Percentiles rank a stretch among this genome's conserved stretches.
phyloP scores from a whole-genome alignment of 2,113 vertebrate species.

The Gasterosteus nipponicus region DNA sequence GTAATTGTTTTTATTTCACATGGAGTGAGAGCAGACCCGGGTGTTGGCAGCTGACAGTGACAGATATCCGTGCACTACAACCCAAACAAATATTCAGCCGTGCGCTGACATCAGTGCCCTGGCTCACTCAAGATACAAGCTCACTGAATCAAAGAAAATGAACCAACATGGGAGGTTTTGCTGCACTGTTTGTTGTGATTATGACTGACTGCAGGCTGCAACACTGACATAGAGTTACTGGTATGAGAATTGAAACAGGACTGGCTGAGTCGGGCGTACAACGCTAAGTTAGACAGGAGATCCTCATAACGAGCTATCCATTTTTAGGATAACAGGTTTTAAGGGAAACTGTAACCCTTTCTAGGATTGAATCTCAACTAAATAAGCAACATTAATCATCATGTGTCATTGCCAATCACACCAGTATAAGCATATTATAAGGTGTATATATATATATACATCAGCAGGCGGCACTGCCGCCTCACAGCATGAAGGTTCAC shows the following conservation, averaged over 20 bases:
- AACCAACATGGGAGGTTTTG: conserved; percentile 11
- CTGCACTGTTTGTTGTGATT: conserved; percentile 11
- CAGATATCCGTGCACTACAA: conserved; percentile 37
- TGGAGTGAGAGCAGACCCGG: conserved; percentile 22
- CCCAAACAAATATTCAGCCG: conserved; percentile 44
- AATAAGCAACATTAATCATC: background rate
- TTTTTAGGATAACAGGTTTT: conserved; percentile 3
- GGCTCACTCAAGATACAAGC: conserved; percentile 30
- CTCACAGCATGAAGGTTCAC: too few species aligned
- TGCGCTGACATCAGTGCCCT: conserved; percentile 48
- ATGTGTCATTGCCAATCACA: background rate
- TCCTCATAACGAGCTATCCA: conserved; percentile 13
- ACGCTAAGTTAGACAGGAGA: conserved; percentile 21
- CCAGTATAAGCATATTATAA: background rate
- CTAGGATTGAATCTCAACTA: background rate
- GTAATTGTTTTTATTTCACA: conserved; percentile 28
- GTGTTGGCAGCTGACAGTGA: conserved; percentile 7
- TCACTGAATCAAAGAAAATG: conserved; percentile 41
- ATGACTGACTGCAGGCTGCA: conserved; percentile 33
- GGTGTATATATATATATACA: too few species aligned
- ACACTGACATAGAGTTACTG: conserved; percentile 18
- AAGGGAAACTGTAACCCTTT: background rate
- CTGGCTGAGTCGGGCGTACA: background rate
- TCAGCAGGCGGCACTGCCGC: too few species aligned
- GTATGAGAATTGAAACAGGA: conserved; percentile 24